These are phyloP conservation scores for Rhinolophus ferrumequinum DNA, from an alignment of 2,113 vertebrate species.

Conservation along the genomic window DNA sequence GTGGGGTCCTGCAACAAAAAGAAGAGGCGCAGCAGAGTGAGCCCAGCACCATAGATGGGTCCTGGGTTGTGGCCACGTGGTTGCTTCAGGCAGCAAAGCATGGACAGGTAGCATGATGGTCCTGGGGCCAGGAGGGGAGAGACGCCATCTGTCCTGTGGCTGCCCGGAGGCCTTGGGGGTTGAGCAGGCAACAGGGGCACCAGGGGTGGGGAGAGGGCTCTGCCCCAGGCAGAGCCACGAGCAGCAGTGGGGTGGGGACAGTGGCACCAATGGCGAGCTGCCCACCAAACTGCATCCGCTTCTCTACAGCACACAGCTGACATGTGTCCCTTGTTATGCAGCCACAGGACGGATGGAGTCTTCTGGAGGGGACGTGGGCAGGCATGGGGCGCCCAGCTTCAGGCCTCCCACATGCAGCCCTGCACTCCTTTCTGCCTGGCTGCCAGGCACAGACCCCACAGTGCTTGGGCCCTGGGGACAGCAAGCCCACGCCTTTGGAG, in stretches of 20 bases:
- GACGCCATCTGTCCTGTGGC: rapidly evolving
- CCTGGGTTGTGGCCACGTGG: rapidly evolving
- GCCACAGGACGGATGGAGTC: background rate
- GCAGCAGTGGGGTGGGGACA: background rate
- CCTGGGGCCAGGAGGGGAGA: background rate
- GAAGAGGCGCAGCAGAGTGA: background rate
- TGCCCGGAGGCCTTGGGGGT: rapidly evolving
- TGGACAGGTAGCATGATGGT: rapidly evolving
- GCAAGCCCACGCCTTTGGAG: background rate
- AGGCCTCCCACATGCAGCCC: background rate
- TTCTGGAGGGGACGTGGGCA: background rate
- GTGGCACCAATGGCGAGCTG: background rate
- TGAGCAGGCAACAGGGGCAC: background rate
- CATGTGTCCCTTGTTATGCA: background rate
- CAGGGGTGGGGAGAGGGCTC: background rate
- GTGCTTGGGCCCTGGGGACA: background rate
- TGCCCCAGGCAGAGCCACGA: no score
- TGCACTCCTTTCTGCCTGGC: rapidly evolving
- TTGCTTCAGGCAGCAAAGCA: no score
- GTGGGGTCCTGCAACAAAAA: conserved; percentile 91
- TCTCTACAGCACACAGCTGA: background rate
- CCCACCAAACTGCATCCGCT: background rate
- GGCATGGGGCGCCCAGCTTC: background rate
- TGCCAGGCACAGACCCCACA: background rate
- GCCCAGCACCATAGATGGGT: background rate